Evolutionary conservation across 2,888 invertebrate species (phyloP), one percentile per base, ranked within the genome.

Genomic region (Keiferia lycopersicella): DNA sequence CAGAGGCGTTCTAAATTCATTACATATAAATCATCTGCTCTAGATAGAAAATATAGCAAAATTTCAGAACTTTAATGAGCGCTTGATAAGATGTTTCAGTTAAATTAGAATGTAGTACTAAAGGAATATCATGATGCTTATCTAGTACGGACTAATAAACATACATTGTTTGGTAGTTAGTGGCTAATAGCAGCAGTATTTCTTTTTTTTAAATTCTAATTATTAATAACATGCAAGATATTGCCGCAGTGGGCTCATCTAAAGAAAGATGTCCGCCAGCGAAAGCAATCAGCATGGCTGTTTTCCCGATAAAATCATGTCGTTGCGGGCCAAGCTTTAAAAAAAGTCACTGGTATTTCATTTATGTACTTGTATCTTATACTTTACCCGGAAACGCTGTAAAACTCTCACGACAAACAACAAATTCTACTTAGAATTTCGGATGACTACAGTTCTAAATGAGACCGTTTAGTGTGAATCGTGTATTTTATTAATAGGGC

Each of bases 401-500:
- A 30, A 48, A 48, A 30, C 22, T 12, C 4, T 30, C 26, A 16
- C 59, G 56, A 63, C 63, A 63, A 63, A 50, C 56, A 63, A 57
- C 30, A 45, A 58, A 63, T 50, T 38, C 50, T 63, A 58, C 48
- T 63, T 63, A 58, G 59, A 63, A 63, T 26, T 56, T 45, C 38
- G 59, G 48, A 63, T 56, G 53, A 57, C 41, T 57, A 63, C 41
- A 62, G 41, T n/a, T 45, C 57, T 45, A 58, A 63, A 63, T 34
- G 62, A 50, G 34, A 61, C 48, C 34, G 20, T 50, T 61, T 58
- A 18, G 61, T 50, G 56, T 56, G 65, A 65, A 65, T 63, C 64
- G 63, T 67, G 64, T 66, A 65, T 73, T 34, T 74, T 79, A 82
- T 79, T 78, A 79, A 79, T 81, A 80, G 80, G 79, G 73, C 74